phyloP scores from a whole-genome alignment of 2,888 invertebrate species.

The Petrolisthes manimaculis region DNA sequence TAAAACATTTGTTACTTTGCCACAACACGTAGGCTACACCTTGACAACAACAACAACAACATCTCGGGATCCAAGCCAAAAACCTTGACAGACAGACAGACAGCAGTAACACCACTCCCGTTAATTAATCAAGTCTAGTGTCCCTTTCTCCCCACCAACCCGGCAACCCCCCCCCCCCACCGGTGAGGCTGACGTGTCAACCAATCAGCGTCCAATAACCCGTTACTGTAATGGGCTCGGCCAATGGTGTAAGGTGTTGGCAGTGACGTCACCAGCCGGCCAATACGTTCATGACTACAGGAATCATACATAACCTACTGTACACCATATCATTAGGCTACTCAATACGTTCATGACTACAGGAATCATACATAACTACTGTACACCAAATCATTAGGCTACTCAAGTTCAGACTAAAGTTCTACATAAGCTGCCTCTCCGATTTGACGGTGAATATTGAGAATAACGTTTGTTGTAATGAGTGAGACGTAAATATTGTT shows the following conservation, averaged over 20 bases:
- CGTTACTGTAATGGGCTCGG: background rate
- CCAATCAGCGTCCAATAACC: background rate
- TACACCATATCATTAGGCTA: background rate
- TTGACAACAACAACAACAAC: no score
- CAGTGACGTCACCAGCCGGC: background rate
- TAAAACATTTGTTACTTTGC: no score
- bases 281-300: no score
- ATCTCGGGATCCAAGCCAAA: no score
- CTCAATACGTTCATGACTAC: background rate
- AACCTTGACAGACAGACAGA: no score
- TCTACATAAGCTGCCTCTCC: background rate
- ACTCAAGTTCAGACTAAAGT: background rate
- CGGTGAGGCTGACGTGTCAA: background rate
- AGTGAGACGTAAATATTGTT: background rate
- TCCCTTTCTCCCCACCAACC: background rate
- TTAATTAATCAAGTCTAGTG: background rate
- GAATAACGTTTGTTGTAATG: no score
- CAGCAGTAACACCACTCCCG: background rate
- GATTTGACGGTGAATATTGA: no score
- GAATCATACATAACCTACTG: no score
- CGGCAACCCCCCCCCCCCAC: background rate
- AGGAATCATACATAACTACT: no score
- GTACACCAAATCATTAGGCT: no score
- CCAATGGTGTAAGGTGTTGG: background rate
- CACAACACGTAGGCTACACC: no score